A percentile compares a stretch with the other conserved stretches of the same genome.
phyloP scores from a whole-genome alignment of 2,888 invertebrate species.

The Oscheius sp. region DNA sequence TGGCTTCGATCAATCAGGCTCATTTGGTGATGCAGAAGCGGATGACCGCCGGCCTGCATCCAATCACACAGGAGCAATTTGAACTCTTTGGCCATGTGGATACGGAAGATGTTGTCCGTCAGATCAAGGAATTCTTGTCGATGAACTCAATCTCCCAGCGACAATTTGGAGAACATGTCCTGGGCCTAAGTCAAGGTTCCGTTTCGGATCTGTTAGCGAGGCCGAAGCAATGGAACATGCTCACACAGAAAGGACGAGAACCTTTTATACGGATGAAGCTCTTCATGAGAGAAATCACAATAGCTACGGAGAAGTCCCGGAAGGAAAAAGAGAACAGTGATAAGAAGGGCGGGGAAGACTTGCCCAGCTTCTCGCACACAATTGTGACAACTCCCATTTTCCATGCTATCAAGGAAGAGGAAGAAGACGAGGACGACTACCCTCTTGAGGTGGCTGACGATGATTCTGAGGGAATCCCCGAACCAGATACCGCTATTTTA shows the following conservation, averaged over 20 bases:
- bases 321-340: slow-evolving; percentile 78
- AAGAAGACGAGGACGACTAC: slow-evolving; percentile 6
- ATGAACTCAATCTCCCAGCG: slow-evolving; percentile 86
- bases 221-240: slow-evolving; percentile 99
- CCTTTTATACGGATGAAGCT: slow-evolving; percentile 98
- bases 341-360: not conserved
- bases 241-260: slow-evolving; percentile 89
- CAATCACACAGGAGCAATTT: slow-evolving; percentile 98
- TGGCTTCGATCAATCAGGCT: slow-evolving; percentile 40
- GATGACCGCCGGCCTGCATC: slow-evolving; percentile 83
- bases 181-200: slow-evolving; percentile 93
- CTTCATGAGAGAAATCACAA: slow-evolving; percentile 80
- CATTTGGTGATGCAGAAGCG: slow-evolving; percentile 46
- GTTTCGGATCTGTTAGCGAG: slow-evolving; percentile 95
- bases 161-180: slow-evolving; percentile 96
- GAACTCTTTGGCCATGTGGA: slow-evolving; percentile 92
- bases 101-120: slow-evolving; percentile 91
- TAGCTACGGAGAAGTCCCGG: slow-evolving; percentile 23
- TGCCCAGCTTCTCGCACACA: slow-evolving; percentile 15
- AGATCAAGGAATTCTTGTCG: slow-evolving; percentile 76
- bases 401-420: slow-evolving; percentile 1
- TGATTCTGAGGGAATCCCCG: slow-evolving; percentile 78
- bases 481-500: slow-evolving; percentile 96
- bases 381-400: slow-evolving; percentile 21
- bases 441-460: not conserved